Conservation (phyloP, 2,888 invertebrate genomes). For the Amphipyra tragopoginis region DNA sequence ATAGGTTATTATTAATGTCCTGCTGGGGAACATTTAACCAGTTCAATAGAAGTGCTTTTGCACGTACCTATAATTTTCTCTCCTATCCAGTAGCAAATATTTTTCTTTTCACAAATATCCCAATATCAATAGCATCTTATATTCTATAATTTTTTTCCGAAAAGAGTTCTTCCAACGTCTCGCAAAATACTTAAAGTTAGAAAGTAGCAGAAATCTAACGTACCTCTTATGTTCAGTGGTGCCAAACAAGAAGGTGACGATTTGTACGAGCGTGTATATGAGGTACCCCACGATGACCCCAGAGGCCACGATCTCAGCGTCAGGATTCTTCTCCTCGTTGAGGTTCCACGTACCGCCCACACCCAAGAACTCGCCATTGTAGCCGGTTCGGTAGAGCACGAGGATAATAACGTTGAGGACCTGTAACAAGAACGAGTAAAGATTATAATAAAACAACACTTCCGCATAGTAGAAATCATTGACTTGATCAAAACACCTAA, state of each 20-base stretch:
- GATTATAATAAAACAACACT: no score
- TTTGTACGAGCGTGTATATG: slow-evolving; percentile 94
- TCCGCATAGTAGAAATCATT: no score
- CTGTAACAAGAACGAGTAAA: slow-evolving; percentile 81
- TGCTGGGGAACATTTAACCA: no score
- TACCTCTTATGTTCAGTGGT: slow-evolving; percentile 94
- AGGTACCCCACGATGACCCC: slow-evolving; percentile 96
- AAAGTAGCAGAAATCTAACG: neutral
- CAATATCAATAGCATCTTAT: no score
- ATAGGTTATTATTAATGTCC: no score
- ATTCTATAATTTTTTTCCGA: no score
- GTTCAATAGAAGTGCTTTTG: no score
- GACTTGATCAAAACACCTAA: no score
- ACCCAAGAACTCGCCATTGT: slow-evolving; percentile 95
- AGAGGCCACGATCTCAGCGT: slow-evolving; percentile 96
- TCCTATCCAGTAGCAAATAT: no score
- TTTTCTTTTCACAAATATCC: no score
- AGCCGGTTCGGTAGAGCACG: slow-evolving; percentile 95
- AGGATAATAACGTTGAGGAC: slow-evolving; percentile 95
- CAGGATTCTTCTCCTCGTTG: slow-evolving; percentile 96
- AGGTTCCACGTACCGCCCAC: slow-evolving; percentile 97
- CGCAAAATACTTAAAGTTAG: neutral
- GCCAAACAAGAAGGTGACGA: slow-evolving; percentile 94
- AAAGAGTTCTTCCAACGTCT: neutral
- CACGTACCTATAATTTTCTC: no score